phyloP scores from a whole-genome alignment of 2,888 invertebrate species.

The Drosophila testacea region DNA sequence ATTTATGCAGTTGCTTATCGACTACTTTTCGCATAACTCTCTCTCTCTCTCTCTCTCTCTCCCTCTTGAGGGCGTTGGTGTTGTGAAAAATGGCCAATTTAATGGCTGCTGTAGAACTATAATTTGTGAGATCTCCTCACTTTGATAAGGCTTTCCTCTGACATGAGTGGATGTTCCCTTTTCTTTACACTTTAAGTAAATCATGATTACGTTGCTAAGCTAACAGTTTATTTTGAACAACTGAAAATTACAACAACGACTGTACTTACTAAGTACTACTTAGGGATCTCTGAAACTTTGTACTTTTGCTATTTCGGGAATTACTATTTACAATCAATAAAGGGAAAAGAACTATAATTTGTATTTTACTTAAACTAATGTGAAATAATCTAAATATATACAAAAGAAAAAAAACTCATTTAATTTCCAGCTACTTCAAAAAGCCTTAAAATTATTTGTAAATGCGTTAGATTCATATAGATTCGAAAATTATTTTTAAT shows the following conservation, averaged over 20 bases:
- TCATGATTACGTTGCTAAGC: conserved; percentile 43
- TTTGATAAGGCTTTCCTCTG: conserved; percentile 29
- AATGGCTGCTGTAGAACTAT: conserved; percentile 52
- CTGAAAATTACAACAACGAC: conserved; percentile 26
- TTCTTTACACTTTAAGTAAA: conserved; percentile 44
- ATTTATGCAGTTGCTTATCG: conserved; percentile 61
- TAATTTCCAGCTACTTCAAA: background rate
- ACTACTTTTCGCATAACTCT: conserved; percentile 22
- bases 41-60: background rate
- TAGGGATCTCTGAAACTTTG: too few species aligned
- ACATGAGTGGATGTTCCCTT: background rate
- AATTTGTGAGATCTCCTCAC: conserved; percentile 58
- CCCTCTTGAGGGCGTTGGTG: conserved; percentile 30
- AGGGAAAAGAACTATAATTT: too few species aligned
- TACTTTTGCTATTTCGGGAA: too few species aligned
- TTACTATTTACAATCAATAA: background rate
- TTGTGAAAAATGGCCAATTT: conserved; percentile 64
- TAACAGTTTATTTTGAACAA: conserved; percentile 50
- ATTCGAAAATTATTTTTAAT: too few species aligned
- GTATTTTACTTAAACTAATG: too few species aligned
- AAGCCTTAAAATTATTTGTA: too few species aligned
- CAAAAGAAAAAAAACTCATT: background rate
- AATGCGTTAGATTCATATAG: too few species aligned
- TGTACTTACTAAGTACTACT: too few species aligned
- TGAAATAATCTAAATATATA: background rate